Base-by-base conservation (phyloP, 2,113 vertebrate species). In the Ornithorhynchus anatinus region DNA sequence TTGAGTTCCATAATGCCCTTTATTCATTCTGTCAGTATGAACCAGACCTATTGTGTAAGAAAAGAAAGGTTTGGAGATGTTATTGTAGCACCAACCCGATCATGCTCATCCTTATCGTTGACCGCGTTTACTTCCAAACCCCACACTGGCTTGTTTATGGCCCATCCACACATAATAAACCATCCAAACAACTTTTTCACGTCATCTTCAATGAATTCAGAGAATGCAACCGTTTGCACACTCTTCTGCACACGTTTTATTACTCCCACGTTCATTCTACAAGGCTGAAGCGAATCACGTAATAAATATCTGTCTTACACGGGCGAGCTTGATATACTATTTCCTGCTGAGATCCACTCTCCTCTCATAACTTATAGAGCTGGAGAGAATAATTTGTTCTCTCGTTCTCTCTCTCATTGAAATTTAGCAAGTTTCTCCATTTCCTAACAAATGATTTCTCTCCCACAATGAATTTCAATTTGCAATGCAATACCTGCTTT, bases 121-220 rank as follows among this genome's bases (percentile, higher is more conserved):
- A 33, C 59, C 8, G 0, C 33, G 59, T 82, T 82, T 80, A 52
- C 61, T 76, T 86, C 44, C 69, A 42, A 35, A 67, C 39, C 64
- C 8, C 59, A 63, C 52, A 69, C 25, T 2, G 70, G 57, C 32
- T 17, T 60, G 81, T 89, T 92, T 86, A 89, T 39, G 80, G 61
- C 56, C 61, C 51, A 84, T 62, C 62, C 65, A 72, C 84, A 82
- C 44, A 52, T 72, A 84, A 89, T 92, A 93, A 92, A 92, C 20
- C 85, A 90, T 80, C 82, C n/a, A 75, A 86, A 90, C 87, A 88
- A 89, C 84, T 86, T 90, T 82, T 86, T 81, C 84, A 77, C 7
- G 2, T 89, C 84, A 80, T 83, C 62, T 71, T 86, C 87, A 82
- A 86, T 90, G 86, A 91, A 87, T 89, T 87, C 83, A 60, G 73